phyloP scores from a whole-genome alignment of 1,140 invertebrate species.

The Bombus sylvicola region DNA sequence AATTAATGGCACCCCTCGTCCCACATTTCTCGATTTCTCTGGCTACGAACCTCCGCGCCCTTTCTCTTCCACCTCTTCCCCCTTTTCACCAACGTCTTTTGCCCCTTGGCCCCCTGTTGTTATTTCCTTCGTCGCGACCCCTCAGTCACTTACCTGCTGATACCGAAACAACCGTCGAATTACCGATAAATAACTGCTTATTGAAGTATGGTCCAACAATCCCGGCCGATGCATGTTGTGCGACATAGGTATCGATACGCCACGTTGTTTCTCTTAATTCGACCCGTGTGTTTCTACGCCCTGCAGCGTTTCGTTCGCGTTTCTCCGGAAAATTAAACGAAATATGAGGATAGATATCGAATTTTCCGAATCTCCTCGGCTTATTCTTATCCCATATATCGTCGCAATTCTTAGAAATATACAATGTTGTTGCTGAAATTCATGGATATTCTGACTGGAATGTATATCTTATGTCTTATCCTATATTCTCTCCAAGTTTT shows the following conservation, averaged over 20 bases:
- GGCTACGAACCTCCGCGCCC: conserved; percentile 26
- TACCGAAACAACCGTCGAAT: conserved; percentile 64
- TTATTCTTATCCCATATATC: not conserved
- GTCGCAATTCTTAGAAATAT: not conserved
- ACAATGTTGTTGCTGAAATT: not conserved
- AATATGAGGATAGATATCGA: not conserved
- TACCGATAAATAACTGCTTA: conserved; percentile 69
- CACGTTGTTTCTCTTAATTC: conserved; percentile 22
- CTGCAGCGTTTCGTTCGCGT: not conserved
- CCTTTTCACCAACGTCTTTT: not conserved
- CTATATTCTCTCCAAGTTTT: not conserved
- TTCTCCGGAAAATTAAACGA: not conserved
- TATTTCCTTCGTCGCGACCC: conserved; percentile 11
- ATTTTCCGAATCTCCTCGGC: not conserved
- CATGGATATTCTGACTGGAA: not conserved
- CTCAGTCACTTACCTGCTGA: conserved; percentile 59
- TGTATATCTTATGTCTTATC: no score
- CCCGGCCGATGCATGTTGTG: conserved; percentile 6
- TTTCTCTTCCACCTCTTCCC: not conserved
- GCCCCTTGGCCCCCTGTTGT: conserved; percentile 2
- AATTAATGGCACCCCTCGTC: conserved; percentile 69
- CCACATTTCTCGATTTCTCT: conserved; percentile 70
- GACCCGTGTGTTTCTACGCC: not conserved
- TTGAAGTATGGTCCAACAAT: conserved; percentile 63
- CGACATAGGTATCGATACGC: not conserved